These are phyloP conservation scores for Collichthys lucidus DNA, from an alignment of 2,113 vertebrate species.

Conservation along the genomic window DNA sequence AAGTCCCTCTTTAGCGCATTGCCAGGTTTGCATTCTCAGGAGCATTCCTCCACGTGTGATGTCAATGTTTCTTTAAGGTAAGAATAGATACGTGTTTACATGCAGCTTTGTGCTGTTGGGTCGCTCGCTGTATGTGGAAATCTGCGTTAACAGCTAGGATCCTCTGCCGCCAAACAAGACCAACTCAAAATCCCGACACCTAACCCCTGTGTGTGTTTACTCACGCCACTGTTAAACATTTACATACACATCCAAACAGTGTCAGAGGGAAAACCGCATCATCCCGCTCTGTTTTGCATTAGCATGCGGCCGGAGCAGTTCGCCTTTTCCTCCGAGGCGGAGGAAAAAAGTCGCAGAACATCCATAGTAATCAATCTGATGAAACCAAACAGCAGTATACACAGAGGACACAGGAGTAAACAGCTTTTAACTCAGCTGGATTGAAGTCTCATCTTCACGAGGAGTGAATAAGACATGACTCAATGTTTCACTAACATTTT, in stretches of 20 bases:
- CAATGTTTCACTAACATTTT: constrained; percentile 32
- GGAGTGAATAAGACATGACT: constrained; percentile 35
- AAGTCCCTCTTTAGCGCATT: neutral
- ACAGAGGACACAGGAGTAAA: constrained; percentile 56
- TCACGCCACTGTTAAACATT: constrained; percentile 73
- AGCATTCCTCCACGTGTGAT: constrained; percentile 34
- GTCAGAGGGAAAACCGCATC: constrained; percentile 54
- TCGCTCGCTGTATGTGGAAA: neutral
- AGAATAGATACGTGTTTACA: constrained; percentile 8
- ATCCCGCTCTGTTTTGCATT: constrained; percentile 57
- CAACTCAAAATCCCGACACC: constrained; percentile 64
- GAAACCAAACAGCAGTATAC: constrained; percentile 60
- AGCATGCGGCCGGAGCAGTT: constrained; percentile 51
- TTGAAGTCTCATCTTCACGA: constrained; percentile 32
- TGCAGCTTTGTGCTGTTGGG: neutral
- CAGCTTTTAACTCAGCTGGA: constrained; percentile 48
- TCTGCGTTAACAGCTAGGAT: constrained; percentile 1
- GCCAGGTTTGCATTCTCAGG: constrained; percentile 20
- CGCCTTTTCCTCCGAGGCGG: constrained; percentile 31
- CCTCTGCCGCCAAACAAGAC: constrained; percentile 19
- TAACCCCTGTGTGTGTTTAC: constrained; percentile 70
- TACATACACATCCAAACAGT: constrained; percentile 71
- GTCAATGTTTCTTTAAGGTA: constrained; percentile 43
- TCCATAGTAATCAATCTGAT: constrained; percentile 67
- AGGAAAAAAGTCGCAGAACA: constrained; percentile 48